Evolutionary conservation across 2,888 invertebrate species (phyloP).

Genomic region (Andrena trimmerana): DNA sequence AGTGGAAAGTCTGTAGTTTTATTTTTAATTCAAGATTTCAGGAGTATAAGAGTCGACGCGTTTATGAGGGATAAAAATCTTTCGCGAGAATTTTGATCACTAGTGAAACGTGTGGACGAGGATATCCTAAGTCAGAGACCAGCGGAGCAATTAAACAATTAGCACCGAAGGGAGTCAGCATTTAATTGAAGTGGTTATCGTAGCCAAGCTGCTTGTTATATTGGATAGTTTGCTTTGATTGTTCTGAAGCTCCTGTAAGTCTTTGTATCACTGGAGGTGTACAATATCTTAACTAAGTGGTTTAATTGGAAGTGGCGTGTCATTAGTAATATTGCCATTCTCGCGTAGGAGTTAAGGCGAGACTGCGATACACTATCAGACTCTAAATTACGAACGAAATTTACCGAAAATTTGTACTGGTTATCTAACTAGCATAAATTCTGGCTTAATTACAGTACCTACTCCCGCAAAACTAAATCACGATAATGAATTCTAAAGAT

Average conservation of each 20-base stretch:
- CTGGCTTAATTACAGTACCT: neutral
- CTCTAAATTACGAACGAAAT: neutral
- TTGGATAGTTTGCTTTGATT: constrained; percentile 33
- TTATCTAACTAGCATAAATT: neutral
- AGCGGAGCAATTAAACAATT: constrained; percentile 31
- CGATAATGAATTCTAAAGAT: neutral
- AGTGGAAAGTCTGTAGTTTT: too few species aligned
- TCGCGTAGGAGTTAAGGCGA: neutral
- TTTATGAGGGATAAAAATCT: too few species aligned
- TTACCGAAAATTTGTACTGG: neutral
- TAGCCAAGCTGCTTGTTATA: constrained; percentile 28
- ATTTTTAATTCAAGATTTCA: too few species aligned
- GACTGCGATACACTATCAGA: neutral
- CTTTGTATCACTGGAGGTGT: constrained; percentile 23
- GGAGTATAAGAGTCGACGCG: too few species aligned
- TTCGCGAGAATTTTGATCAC: neutral
- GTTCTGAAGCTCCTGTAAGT: constrained; percentile 12
- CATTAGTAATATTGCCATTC: neutral
- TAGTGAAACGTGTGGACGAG: neutral
- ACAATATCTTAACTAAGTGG: constrained; percentile 28
- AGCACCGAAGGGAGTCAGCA: constrained; percentile 17
- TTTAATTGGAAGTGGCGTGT: constrained; percentile 32
- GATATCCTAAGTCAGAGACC: neutral
- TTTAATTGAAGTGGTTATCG: constrained; percentile 42
- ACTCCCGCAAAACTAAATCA: neutral